phyloP scores from a whole-genome alignment of 1,140 invertebrate genomes.

The Galendromus occidentalis region DNA sequence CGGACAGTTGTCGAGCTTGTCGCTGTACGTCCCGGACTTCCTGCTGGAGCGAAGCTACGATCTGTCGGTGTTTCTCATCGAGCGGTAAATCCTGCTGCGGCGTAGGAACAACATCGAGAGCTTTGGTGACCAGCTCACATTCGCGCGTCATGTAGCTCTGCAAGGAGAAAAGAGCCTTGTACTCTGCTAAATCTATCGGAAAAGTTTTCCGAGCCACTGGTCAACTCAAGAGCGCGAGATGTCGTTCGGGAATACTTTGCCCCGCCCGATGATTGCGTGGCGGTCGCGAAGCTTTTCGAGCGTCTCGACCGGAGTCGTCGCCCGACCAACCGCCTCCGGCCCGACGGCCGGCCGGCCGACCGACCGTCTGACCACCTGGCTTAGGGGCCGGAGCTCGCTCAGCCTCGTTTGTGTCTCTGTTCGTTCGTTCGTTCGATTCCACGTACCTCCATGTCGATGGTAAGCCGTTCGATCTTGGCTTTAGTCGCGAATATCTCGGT shows the following conservation, averaged over 20 bases:
- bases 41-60: constrained; percentile 1
- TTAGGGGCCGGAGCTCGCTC: too few species aligned
- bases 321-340: too few species aligned
- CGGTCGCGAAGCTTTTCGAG: too few species aligned
- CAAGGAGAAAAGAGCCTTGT: not conserved
- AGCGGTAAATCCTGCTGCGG: not conserved
- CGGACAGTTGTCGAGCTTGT: not conserved
- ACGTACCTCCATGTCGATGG: not conserved
- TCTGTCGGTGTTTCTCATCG: not conserved
- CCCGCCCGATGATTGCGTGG: too few species aligned
- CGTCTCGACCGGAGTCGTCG: too few species aligned
- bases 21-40: not conserved
- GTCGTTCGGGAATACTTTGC: too few species aligned
- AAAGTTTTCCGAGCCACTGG: too few species aligned
- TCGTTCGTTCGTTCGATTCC: not conserved
- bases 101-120: not conserved
- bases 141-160: not conserved
- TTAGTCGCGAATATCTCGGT: not conserved
- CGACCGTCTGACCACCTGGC: too few species aligned
- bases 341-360: too few species aligned
- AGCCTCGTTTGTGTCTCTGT: too few species aligned
- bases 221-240: too few species aligned
- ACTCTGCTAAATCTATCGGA: too few species aligned
- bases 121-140: not conserved
- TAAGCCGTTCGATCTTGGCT: not conserved